These are phyloP conservation scores for Boulengeromyrus knoepffleri DNA, from an alignment of 2,113 vertebrate species.

Conservation along the genomic window DNA sequence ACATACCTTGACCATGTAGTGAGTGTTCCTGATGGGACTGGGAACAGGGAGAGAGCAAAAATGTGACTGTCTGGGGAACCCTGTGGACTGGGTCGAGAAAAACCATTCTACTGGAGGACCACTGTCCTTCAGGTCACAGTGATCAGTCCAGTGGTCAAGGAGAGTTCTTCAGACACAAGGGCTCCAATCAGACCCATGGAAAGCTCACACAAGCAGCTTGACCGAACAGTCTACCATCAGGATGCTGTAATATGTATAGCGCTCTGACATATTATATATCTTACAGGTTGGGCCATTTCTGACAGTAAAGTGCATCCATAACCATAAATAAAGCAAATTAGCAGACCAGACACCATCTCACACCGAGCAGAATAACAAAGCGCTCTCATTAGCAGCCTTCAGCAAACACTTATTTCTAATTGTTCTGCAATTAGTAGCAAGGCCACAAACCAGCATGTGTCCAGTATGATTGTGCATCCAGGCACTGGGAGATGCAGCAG, in stretches of 20 bases:
- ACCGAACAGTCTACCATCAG: not conserved
- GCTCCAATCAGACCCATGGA: not conserved
- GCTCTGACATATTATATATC: not conserved
- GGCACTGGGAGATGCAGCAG: not conserved
- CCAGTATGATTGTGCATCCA: not conserved
- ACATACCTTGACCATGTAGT: not conserved
- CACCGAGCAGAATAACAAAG: not conserved
- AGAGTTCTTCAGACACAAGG: not conserved
- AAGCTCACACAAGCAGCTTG: not conserved
- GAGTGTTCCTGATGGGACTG: not conserved
- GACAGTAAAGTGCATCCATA: not conserved
- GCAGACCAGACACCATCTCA: not conserved
- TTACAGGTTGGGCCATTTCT: not conserved
- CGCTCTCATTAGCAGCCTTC: not conserved
- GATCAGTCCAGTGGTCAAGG: not conserved
- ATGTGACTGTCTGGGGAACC: not conserved
- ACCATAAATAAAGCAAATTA: not conserved
- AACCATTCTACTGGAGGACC: not conserved
- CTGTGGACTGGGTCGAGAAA: not conserved
- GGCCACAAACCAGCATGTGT: not conserved
- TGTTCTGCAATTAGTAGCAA: constrained; percentile 8
- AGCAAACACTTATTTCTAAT: constrained; percentile 5
- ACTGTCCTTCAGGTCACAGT: not conserved
- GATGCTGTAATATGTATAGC: not conserved
- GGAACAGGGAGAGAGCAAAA: not conserved